phyloP scores from a whole-genome alignment of 2,797 vertebrate genomes.

The Benthosema pterotum region DNA sequence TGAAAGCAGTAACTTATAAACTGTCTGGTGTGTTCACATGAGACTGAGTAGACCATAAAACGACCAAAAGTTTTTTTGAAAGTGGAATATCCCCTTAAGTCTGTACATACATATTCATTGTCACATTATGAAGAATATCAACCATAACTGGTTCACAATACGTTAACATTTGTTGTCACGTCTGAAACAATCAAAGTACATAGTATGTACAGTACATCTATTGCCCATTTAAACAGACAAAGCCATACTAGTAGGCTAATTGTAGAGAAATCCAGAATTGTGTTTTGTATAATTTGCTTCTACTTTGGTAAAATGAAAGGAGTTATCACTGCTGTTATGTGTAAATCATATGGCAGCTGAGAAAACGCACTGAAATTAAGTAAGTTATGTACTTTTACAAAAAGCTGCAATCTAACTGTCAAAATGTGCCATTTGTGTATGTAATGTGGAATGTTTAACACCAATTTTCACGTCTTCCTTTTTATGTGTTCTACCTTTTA shows the following conservation, averaged over 20 bases:
- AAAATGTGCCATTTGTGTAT: not conserved
- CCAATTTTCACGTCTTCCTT: not conserved
- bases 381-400: not conserved
- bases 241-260: not conserved
- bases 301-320: not conserved
- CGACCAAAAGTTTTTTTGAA: no score
- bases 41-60: no score
- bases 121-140: no score
- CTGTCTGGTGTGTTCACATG: no score
- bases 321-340: not conserved
- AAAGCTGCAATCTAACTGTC: not conserved
- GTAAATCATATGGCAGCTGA: constrained; percentile 7
- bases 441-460: not conserved
- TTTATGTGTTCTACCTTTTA: not conserved
- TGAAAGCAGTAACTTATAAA: no score
- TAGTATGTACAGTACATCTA: no score
- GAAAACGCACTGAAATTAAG: constrained; percentile 8
- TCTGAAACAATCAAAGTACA: not conserved
- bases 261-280: not conserved
- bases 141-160: no score
- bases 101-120: no score
- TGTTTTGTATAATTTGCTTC: not conserved
- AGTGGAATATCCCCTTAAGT: no score
- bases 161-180: not conserved
- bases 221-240: not conserved